These are phyloP conservation scores for Dastarcus helophoroides DNA, from an alignment of 2,888 invertebrate genomes.

Conservation along the genomic window DNA sequence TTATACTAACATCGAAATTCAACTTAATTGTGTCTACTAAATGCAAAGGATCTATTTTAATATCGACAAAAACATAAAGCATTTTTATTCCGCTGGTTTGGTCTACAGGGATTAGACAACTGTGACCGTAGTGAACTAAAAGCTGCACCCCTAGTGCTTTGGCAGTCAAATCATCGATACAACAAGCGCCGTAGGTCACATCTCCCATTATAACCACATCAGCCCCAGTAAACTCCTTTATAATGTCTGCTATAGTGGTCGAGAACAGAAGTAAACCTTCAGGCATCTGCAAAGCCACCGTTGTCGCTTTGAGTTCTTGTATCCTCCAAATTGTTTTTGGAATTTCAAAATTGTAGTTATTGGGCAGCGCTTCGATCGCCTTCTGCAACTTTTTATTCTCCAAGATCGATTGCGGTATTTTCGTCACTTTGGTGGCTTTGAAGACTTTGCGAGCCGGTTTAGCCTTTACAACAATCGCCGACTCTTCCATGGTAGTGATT, in stretches of 20 bases:
- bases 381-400: constrained; percentile 61
- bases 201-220: constrained; percentile 97
- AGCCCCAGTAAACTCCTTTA: constrained; percentile 76
- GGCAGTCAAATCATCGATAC: constrained; percentile 94
- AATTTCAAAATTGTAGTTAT: constrained; percentile 97
- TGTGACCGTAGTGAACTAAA: constrained; percentile 95
- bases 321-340: constrained; percentile 97
- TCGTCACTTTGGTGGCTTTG: constrained; percentile 63
- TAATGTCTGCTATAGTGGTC: constrained; percentile 85
- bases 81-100: constrained; percentile 78
- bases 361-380: constrained; percentile 66
- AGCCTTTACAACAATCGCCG: constrained; percentile 59
- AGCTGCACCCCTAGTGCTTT: constrained; percentile 80
- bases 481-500: constrained; percentile 25
- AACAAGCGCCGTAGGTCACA: constrained; percentile 98
- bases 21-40: constrained; percentile 79
- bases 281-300: constrained; percentile 93
- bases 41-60: constrained; percentile 88
- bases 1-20: constrained; percentile 52
- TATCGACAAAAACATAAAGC: constrained; percentile 96
- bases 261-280: constrained; percentile 92
- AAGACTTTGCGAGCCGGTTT: constrained; percentile 71
- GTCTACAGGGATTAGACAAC: constrained; percentile 86
- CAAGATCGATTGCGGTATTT: constrained; percentile 69
- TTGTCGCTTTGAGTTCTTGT: constrained; percentile 65